Evolutionary conservation across 2,797 vertebrate species (phyloP), one percentile per base, ranked within the genome.

Genomic region (Serranus cabrilla): DNA sequence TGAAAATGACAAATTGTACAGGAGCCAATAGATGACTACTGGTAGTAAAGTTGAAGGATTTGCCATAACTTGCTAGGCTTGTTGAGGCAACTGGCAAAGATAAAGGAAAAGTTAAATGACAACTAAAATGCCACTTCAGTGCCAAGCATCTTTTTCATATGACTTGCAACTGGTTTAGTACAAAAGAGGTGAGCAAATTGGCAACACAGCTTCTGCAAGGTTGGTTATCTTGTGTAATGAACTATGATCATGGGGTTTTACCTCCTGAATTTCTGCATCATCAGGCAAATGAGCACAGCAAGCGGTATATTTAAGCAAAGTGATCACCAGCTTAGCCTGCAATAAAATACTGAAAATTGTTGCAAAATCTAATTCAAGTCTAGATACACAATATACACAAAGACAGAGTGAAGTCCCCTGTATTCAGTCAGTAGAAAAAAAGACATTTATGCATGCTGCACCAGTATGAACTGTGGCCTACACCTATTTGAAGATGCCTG

Each of bases 271-370:
- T 11, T 11, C 9, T 40, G 17, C 37, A 34, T 42, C 37, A 43
- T 40, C 12, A 31, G 18, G 37, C 21, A 43, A 50, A 17, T 0
- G 0, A 50, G 7, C 18, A 10, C 18, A 60, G 10, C 31, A 34
- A 61, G 46, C 7, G 13, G 37, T 3, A 16, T n/a, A 37, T 23
- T 42, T 16, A 50, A 50, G 17, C n/a, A 12, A 46, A 21, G 39
- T 12, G 31, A 11, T 43, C 17, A 43, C 7, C 39, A 46, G 14
- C 5, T 18, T 25, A 13, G 16, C 7, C 11, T 52, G 21, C 16
- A 52, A 52, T 65, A n/a, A 52, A 13, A 55, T 34, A 10, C 18
- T 37, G 3, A 67, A 67, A 68, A 47, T 37, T 1, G n/a, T 67
- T 46, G 12, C n/a, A 67, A 37, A 21, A 37, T 51, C 23, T 9